Conservation (phyloP, 2,888 invertebrate species). For the Aspidapion aeneum region DNA sequence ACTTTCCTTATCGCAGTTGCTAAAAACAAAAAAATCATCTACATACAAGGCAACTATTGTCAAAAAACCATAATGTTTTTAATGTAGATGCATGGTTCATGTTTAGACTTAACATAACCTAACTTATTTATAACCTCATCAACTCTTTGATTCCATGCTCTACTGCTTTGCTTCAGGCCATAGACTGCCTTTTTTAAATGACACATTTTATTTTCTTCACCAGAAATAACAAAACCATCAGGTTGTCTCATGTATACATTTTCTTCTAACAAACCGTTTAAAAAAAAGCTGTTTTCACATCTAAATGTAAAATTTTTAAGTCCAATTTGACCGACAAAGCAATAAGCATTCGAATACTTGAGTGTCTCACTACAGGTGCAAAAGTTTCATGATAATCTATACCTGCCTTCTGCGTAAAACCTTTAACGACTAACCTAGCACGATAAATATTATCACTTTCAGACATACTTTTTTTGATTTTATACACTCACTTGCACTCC, state of each 20-base stretch:
- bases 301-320: constrained; percentile 25
- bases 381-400: constrained; percentile 31
- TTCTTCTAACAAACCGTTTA: constrained; percentile 31
- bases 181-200: constrained; percentile 26
- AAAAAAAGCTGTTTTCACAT: constrained; percentile 34
- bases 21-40: constrained; percentile 27
- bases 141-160: constrained; percentile 24
- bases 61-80: constrained; percentile 10
- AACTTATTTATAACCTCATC: constrained; percentile 18
- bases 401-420: constrained; percentile 28
- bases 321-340: constrained; percentile 24
- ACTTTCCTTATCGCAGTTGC: constrained; percentile 15
- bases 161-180: constrained; percentile 27
- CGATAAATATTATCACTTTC: constrained; percentile 25
- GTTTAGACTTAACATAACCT: constrained; percentile 22
- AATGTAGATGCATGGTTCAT: constrained; percentile 26
- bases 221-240: constrained; percentile 21
- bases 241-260: constrained; percentile 26
- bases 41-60: constrained; percentile 19
- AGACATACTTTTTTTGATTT: constrained; percentile 30
- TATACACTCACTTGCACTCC: constrained; percentile 36
- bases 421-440: constrained; percentile 31
- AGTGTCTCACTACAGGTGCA: constrained; percentile 26
- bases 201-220: constrained; percentile 14
- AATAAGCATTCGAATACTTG: constrained; percentile 26